A percentile compares a stretch with the other conserved stretches of the same genome.
Conservation (phyloP, 1,140 invertebrate species). For the Helicoverpa armigera region DNA sequence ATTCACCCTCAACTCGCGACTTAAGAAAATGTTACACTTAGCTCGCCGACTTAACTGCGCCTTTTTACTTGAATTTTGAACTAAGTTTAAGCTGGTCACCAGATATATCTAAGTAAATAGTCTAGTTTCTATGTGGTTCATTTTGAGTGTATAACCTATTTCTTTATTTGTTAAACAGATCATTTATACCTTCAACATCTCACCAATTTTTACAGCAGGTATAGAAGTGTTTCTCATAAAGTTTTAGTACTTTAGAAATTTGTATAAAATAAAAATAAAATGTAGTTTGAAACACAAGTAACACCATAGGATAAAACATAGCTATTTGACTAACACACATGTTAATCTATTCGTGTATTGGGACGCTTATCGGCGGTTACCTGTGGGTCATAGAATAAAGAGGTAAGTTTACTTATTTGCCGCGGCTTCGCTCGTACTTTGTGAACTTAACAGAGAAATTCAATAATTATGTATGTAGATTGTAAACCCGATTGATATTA, state of each 20-base stretch:
- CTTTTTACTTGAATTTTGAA: neutral
- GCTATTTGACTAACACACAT: neutral
- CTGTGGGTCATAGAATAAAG: conserved; percentile 10
- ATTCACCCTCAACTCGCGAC: conserved; percentile 29
- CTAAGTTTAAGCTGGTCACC: neutral
- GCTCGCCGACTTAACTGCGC: conserved; percentile 16
- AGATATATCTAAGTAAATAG: too few species aligned
- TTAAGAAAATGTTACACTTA: conserved; percentile 38
- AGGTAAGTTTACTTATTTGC: neutral
- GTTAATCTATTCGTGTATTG: conserved; percentile 6
- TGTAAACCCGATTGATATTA: too few species aligned
- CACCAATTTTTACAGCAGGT: too few species aligned
- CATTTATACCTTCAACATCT: too few species aligned
- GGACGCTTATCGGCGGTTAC: conserved; percentile 12
- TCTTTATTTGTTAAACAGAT: too few species aligned
- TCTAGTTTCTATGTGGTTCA: too few species aligned
- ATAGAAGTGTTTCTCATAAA: too few species aligned
- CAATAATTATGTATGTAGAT: neutral
- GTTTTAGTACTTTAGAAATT: too few species aligned
- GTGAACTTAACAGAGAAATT: neutral
- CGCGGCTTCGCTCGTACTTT: neutral
- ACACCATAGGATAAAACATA: neutral
- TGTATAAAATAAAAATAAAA: neutral
- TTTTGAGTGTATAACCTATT: too few species aligned
- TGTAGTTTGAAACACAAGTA: neutral